Evolutionary conservation across 37 sponge, comb jelly and placozoan species (phyloP).

Genomic region (Beroe forskalii): DNA sequence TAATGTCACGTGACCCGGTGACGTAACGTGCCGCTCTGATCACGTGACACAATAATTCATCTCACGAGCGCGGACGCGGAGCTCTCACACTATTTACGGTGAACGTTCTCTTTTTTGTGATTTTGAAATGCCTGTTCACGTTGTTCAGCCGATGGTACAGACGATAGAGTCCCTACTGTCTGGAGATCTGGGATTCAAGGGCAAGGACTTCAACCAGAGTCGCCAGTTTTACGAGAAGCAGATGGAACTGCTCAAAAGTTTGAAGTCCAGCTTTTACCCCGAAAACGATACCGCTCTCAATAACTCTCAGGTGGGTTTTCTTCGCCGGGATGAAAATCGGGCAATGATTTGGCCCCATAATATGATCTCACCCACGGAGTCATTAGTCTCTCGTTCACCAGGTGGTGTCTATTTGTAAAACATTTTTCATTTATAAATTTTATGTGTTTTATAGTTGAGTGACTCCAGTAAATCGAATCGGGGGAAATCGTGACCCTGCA

Average conservation of each 20-base stretch:
- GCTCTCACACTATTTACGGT: neutral
- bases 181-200: neutral
- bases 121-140: conserved; percentile 53
- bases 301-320: conserved; percentile 39
- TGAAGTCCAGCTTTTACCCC: conserved; percentile 56
- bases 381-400: neutral
- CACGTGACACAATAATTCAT: neutral
- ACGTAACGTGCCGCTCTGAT: neutral
- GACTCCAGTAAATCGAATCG: neutral
- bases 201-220: conserved; percentile 10
- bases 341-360: no score
- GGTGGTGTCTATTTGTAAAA: neutral
- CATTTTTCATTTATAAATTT: neutral
- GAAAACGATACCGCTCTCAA: neutral
- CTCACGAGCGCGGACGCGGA: no score
- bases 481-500: neutral
- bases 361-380: no score
- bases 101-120: neutral
- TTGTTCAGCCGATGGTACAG: conserved; percentile 51
- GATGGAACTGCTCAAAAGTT: conserved; percentile 33
- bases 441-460: neutral
- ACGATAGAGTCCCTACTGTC: conserved; percentile 21
- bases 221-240: conserved; percentile 52
- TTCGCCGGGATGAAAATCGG: no score
- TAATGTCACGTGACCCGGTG: neutral